These are phyloP conservation scores for Lithosia quadra DNA, from an alignment of 2,888 invertebrate genomes.

Conservation along the genomic window DNA sequence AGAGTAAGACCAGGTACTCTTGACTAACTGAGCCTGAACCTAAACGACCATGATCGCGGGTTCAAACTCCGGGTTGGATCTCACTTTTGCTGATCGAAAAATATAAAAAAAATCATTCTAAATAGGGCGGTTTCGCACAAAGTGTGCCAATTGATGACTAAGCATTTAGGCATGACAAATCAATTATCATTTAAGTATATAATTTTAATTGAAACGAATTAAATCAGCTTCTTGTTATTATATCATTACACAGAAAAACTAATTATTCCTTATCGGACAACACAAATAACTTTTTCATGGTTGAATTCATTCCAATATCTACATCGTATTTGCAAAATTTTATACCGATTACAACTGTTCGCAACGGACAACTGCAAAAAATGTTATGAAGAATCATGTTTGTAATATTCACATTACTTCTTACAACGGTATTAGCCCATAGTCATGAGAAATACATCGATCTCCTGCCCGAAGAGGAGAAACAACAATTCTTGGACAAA, in stretches of 20 bases:
- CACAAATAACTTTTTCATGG: constrained; percentile 47
- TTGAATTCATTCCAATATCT: constrained; percentile 38
- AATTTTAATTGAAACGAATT: constrained; percentile 14
- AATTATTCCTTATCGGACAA: constrained; percentile 49
- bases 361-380: constrained; percentile 24
- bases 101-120: too few relatives aligned
- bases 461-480: constrained; percentile 70
- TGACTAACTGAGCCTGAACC: too few relatives aligned
- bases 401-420: constrained; percentile 47
- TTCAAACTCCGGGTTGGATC: too few relatives aligned
- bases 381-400: constrained; percentile 49
- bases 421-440: constrained; percentile 37
- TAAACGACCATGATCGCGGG: too few relatives aligned
- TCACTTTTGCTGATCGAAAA: too few relatives aligned
- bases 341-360: not conserved
- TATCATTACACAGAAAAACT: constrained; percentile 23
- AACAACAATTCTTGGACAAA: constrained; percentile 67
- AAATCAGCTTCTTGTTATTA: constrained; percentile 12
- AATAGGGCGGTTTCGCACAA: too few relatives aligned
- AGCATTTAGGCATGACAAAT: too few relatives aligned
- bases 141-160: too few relatives aligned
- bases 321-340: constrained; percentile 8
- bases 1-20: too few relatives aligned
- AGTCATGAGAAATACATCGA: constrained; percentile 71
- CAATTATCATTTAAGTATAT: not conserved